Conservation (phyloP, 2,797 vertebrate species). For the Neomorphus geoffroyi region DNA sequence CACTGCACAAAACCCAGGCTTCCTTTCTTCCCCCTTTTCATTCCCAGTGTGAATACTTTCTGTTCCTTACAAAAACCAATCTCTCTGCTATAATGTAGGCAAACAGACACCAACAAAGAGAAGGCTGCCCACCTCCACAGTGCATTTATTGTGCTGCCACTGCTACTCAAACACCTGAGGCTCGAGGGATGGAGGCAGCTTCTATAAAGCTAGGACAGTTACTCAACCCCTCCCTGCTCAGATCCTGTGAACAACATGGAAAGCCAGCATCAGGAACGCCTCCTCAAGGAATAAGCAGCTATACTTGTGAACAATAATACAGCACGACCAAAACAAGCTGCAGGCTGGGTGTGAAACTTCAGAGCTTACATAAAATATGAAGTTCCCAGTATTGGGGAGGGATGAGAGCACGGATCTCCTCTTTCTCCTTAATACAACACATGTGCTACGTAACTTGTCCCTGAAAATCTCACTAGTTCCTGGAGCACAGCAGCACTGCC, state of each 20-base stretch:
- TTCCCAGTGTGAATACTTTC: fast-evolving
- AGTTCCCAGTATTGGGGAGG: neutral
- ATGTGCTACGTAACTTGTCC: fast-evolving
- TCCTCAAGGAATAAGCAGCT: neutral
- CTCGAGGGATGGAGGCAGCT: neutral
- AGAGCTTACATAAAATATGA: neutral
- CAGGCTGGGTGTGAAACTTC: neutral
- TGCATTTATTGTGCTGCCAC: neutral
- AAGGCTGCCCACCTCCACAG: neutral
- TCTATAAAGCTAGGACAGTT: neutral
- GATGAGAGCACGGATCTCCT: neutral
- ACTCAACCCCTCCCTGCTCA: neutral
- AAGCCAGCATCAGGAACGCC: neutral
- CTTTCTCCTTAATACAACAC: neutral
- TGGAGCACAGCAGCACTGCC: neutral
- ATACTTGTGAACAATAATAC: neutral
- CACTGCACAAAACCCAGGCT: neutral
- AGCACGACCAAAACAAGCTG: neutral
- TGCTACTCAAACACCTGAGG: neutral
- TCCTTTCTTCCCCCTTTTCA: neutral
- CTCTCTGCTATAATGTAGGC: neutral
- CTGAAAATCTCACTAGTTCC: neutral
- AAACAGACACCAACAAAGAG: neutral
- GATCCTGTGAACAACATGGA: neutral
- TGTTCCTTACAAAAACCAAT: neutral